These are phyloP conservation scores for Ennomos fuscantarius DNA, from an alignment of 2,888 invertebrate genomes.

Conservation along the genomic window DNA sequence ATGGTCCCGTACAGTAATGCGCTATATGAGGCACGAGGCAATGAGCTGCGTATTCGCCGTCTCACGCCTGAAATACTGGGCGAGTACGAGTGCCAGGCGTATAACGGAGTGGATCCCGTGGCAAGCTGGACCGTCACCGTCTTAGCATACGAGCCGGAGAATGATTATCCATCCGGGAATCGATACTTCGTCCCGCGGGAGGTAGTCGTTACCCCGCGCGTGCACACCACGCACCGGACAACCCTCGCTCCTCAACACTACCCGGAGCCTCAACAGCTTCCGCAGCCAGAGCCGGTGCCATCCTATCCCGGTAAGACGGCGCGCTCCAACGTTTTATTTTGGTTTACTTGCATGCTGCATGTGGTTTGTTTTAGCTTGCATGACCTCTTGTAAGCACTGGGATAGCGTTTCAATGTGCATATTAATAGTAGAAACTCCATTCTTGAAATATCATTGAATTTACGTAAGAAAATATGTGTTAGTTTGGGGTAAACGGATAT, in stretches of 20 bases:
- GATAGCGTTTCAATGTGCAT: no score
- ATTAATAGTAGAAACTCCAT: no score
- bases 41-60: slow-evolving; percentile 89
- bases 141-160: slow-evolving; percentile 89
- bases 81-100: slow-evolving; percentile 95
- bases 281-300: slow-evolving; percentile 45
- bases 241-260: slow-evolving; percentile 13
- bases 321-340: no score
- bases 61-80: slow-evolving; percentile 91
- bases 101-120: slow-evolving; percentile 91
- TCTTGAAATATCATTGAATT: no score
- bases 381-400: no score
- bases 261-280: slow-evolving; percentile 34
- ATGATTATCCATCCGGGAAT: slow-evolving; percentile 55
- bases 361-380: no score
- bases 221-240: slow-evolving; percentile 22
- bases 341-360: no score
- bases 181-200: slow-evolving; percentile 52
- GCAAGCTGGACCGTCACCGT: slow-evolving; percentile 91
- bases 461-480: no score
- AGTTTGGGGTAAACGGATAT: no score
- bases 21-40: slow-evolving; percentile 90
- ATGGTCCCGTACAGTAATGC: slow-evolving; percentile 90
- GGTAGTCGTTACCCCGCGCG: slow-evolving; percentile 22
- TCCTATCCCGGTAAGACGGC: slow-evolving; percentile 69